Evolutionary conservation across 2,888 invertebrate species (phyloP).

Genomic region (Hemithea aestivaria): DNA sequence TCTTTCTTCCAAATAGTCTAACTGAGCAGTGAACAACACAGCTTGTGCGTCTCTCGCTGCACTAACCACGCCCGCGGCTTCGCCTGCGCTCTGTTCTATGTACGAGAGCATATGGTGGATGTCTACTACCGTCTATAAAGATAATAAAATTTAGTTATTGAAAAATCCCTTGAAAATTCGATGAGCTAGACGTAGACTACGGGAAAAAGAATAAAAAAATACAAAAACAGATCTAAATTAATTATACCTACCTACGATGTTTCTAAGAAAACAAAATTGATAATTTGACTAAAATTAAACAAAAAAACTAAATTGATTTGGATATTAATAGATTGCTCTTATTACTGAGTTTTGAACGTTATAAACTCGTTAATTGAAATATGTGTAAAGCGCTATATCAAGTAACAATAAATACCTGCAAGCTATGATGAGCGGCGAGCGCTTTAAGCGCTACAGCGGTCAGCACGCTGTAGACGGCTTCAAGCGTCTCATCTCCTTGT

Average conservation of each 20-base stretch:
- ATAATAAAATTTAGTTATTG: too few relatives aligned
- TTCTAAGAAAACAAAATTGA: too few relatives aligned
- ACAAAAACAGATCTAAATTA: not conserved
- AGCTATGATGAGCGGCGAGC: constrained; percentile 44
- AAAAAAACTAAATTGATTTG: too few relatives aligned
- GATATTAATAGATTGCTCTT: too few relatives aligned
- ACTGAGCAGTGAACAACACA: constrained; percentile 73
- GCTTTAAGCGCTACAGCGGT: constrained; percentile 50
- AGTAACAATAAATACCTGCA: constrained; percentile 43
- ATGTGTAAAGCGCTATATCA: too few relatives aligned
- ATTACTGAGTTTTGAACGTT: too few relatives aligned
- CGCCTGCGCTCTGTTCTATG: constrained; percentile 41
- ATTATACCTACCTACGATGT: too few relatives aligned
- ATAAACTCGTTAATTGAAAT: too few relatives aligned
- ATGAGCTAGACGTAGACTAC: too few relatives aligned
- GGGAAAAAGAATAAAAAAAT: too few relatives aligned
- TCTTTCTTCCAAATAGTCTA: constrained; percentile 70
- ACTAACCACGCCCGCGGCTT: constrained; percentile 45
- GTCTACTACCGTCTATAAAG: constrained; percentile 69
- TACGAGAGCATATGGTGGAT: constrained; percentile 79
- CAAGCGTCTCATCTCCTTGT: constrained; percentile 52
- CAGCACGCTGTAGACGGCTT: constrained; percentile 54
- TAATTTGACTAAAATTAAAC: too few relatives aligned
- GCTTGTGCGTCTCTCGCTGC: constrained; percentile 73
- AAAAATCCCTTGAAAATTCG: too few relatives aligned